These are phyloP conservation scores for Psilanteris sp. DNA, from an alignment of 1,140 invertebrate species.

Conservation along the genomic window DNA sequence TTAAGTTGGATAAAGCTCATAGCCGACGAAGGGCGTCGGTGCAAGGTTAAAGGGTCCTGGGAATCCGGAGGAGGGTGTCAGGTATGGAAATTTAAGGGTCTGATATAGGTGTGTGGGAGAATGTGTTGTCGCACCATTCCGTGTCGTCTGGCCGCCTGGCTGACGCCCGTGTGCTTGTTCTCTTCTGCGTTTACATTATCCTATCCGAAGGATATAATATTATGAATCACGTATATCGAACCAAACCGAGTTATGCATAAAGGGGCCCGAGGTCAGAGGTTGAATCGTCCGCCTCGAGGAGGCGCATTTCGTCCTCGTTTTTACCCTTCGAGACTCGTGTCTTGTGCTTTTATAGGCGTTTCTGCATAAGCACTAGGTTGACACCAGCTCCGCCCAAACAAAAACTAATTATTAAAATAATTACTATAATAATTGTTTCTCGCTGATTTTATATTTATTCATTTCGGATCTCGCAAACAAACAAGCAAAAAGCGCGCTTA, in stretches of 20 bases:
- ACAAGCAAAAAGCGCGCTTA: too few relatives aligned
- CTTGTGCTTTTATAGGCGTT: slow-evolving; percentile 41
- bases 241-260: slow-evolving; percentile 67
- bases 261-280: slow-evolving; percentile 59
- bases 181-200: slow-evolving; percentile 69
- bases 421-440: slow-evolving; percentile 23
- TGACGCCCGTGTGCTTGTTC: slow-evolving; percentile 74
- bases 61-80: slow-evolving; percentile 68
- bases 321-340: slow-evolving; percentile 30
- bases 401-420: slow-evolving; percentile 19
- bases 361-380: slow-evolving; percentile 38
- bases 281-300: slow-evolving; percentile 57
- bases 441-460: background rate
- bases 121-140: slow-evolving; percentile 54
- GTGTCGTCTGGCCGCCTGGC: slow-evolving; percentile 67
- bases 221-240: slow-evolving; percentile 69
- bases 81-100: slow-evolving; percentile 74
- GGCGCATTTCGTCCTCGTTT: slow-evolving; percentile 63
- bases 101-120: slow-evolving; percentile 69
- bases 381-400: slow-evolving; percentile 29
- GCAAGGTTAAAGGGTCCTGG: slow-evolving; percentile 65
- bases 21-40: slow-evolving; percentile 29
- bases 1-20: slow-evolving; percentile 7
- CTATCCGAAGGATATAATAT: slow-evolving; percentile 71
- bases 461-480: too few relatives aligned